phyloP scores from a whole-genome alignment of 2,888 invertebrate species.

The Tenthredo notha region DNA sequence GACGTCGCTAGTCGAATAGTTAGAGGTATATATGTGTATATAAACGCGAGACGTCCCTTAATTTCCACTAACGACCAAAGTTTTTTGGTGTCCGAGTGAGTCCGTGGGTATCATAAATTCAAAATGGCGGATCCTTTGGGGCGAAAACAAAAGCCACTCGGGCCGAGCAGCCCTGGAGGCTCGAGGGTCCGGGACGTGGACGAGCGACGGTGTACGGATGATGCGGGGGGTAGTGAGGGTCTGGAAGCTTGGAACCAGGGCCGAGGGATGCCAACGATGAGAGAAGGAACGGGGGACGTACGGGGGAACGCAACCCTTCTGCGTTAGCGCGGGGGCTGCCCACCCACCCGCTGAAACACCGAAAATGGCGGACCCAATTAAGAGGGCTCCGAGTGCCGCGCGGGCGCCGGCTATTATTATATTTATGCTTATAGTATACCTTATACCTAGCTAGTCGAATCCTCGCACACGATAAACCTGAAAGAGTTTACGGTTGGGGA shows the following conservation, averaged over 20 bases:
- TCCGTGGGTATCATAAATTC: slow-evolving; percentile 76
- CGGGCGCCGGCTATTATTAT: slow-evolving; percentile 45
- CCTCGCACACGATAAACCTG: slow-evolving; percentile 16
- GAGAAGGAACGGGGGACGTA: slow-evolving; percentile 54
- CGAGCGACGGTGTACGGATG: slow-evolving; percentile 38
- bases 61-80: slow-evolving; percentile 76
- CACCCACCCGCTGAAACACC: slow-evolving; percentile 64
- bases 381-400: slow-evolving; percentile 63
- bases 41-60: slow-evolving; percentile 62
- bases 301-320: slow-evolving; percentile 73
- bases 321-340: slow-evolving; percentile 63
- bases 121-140: slow-evolving; percentile 76
- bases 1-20: slow-evolving; percentile 21
- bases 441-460: neutral
- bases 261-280: slow-evolving; percentile 58
- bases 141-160: slow-evolving; percentile 78
- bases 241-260: slow-evolving; percentile 11
- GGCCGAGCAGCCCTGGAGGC: slow-evolving; percentile 62
- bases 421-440: slow-evolving; percentile 9
- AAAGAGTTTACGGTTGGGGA: slow-evolving; percentile 39
- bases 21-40: neutral
- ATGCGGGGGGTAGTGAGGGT: slow-evolving; percentile 34
- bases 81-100: slow-evolving; percentile 76
- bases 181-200: slow-evolving; percentile 64
- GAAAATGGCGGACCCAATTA: slow-evolving; percentile 79